Percentiles rank a stretch among this genome's conserved stretches.
phyloP scores from a whole-genome alignment of 2,888 invertebrate genomes.

The Chaitophorus viminalis region DNA sequence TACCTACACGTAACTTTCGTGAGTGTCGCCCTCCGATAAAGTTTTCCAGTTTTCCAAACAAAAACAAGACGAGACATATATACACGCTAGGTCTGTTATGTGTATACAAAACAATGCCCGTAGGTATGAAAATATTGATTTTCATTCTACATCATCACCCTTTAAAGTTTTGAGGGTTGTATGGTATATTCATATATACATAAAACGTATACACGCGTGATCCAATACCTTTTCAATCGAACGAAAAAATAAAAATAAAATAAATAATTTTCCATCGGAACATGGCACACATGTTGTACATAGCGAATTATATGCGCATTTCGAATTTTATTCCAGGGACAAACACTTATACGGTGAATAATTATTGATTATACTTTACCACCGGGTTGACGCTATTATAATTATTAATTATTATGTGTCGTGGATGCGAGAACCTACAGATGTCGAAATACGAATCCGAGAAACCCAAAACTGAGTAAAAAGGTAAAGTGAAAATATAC shows the following conservation, averaged over 20 bases:
- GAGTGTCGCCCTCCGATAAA: conserved; percentile 50
- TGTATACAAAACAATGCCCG: not conserved
- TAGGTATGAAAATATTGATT: conserved; percentile 35
- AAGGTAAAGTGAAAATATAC: too few species aligned
- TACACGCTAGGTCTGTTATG: not conserved
- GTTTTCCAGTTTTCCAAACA: conserved; percentile 35
- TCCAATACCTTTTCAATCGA: not conserved
- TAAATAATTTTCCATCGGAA: too few species aligned
- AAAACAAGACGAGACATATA: conserved; percentile 31
- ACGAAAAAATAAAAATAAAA: not conserved
- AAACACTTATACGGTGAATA: too few species aligned
- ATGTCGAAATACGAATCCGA: too few species aligned
- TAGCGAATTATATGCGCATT: too few species aligned
- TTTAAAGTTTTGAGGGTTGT: not conserved
- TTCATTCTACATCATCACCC: conserved; percentile 7
- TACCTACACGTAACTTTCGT: conserved; percentile 14
- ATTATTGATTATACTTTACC: too few species aligned
- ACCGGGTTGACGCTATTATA: too few species aligned
- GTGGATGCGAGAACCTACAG: too few species aligned
- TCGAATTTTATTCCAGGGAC: too few species aligned
- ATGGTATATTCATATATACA: not conserved
- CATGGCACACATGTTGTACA: too few species aligned
- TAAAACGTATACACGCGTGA: not conserved
- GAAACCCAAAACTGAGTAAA: too few species aligned
- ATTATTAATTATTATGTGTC: too few species aligned